Base-by-base conservation (phyloP, 1,140 invertebrate species). In the Ceratina calcarata region DNA sequence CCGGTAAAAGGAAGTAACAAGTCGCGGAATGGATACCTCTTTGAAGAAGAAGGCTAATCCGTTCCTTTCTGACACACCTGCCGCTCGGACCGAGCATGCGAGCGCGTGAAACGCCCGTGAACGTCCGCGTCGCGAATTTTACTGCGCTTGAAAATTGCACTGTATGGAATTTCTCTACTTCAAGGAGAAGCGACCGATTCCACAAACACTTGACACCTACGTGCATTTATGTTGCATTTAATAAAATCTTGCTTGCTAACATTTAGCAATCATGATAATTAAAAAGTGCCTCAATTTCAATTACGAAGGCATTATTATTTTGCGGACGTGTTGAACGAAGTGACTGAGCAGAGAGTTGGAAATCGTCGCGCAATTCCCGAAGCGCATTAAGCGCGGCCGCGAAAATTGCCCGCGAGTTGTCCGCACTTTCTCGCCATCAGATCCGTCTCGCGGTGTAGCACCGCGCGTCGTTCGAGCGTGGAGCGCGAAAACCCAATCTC, bases 401-500 rank as follows among this genome's bases (percentile, higher is more conserved):
- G 81, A 84, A 90, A 89, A 89, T 86, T 85, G 75, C 80, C 80
- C 69, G 66, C 82, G 37, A 45, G 6, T 45, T 45, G 37, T 45
- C 37, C 37, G 81, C 80, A 91, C 89, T 91, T 91, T 91, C 90
- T 87, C 89, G 84, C 75, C 72, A 71, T 65, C 73, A 85, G 64
- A 88, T 84, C 85, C 82, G 78, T 84, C 71, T 77, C 68, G 83
- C 13, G 76, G 80, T 84, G 78, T 66, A 45, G 37, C 6, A 45
- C 37, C 37, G 37, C 37, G 37, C 77, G 72, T 82, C 80, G 80
- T 74, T 91, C 80, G 82, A 90, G 89, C 90, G 86, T 89, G 69
- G 78, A 69, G 76, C 84, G 86, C 89, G 87, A 91, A 91, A 91
- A 90, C 89, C 82, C 73, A 74, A 88, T 88, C 86, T 64, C 72